These are phyloP conservation scores for Riparia riparia DNA, from an alignment of 2,113 vertebrate genomes.

Conservation along the genomic window DNA sequence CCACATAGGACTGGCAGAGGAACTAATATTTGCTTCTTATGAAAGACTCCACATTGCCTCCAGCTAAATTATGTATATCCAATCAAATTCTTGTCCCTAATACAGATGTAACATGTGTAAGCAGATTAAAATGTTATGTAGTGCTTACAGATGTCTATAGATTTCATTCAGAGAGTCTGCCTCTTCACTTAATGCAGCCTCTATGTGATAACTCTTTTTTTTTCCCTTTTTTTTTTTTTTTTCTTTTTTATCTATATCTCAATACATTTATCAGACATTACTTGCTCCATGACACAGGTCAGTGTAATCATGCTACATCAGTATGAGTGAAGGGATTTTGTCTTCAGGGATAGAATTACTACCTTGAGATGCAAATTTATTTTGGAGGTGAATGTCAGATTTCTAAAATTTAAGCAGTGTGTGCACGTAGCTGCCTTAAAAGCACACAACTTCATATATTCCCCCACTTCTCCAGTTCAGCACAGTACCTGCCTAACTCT, in stretches of 20 bases:
- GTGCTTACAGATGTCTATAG: neutral
- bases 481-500: neutral
- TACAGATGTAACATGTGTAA: constrained; percentile 5
- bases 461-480: neutral
- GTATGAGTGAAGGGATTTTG: neutral
- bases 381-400: neutral
- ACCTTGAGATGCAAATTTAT: neutral
- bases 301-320: neutral
- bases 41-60: neutral
- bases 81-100: neutral
- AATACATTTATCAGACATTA: neutral
- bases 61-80: constrained; percentile 35
- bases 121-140: constrained; percentile 1
- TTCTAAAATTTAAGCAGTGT: neutral
- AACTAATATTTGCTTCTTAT: constrained; percentile 38
- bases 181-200: neutral
- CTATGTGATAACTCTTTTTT: neutral
- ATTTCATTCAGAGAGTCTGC: neutral
- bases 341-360: neutral
- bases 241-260: neutral
- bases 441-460: accelerated
- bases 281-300: neutral
- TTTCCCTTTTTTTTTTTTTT: no score
- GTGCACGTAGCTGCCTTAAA: neutral
- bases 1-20: neutral